Percentiles rank a stretch among this genome's conserved stretches.
These are phyloP conservation scores for Incurvaria masculella DNA, from an alignment of 2,888 invertebrate species.

Conservation along the genomic window DNA sequence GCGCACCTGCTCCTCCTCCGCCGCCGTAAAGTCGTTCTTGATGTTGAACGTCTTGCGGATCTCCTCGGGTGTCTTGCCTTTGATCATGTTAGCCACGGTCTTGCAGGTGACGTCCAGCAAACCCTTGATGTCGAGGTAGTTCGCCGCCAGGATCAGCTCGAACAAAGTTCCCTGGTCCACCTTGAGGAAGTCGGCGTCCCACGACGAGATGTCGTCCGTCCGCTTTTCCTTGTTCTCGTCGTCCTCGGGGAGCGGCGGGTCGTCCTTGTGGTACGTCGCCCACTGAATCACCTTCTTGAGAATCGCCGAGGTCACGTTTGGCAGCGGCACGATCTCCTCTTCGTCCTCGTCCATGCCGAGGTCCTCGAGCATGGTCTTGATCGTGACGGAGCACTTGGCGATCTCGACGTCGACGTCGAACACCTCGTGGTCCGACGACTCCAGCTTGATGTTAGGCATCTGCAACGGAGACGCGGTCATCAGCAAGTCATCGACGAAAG, in stretches of 20 bases:
- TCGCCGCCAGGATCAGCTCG: conserved; percentile 94
- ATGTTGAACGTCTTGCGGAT: conserved; percentile 97
- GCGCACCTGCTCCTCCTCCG: conserved; percentile 97
- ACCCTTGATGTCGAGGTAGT: conserved; percentile 95
- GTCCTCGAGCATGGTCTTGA: conserved; percentile 98
- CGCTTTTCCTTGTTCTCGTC: conserved; percentile 97
- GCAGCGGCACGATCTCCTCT: conserved; percentile 93
- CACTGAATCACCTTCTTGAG: conserved; percentile 91
- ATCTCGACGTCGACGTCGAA: conserved; percentile 97
- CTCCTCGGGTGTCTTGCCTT: conserved; percentile 97
- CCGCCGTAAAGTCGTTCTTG: conserved; percentile 93
- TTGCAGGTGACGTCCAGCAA: conserved; percentile 97
- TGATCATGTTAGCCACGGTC: conserved; percentile 98
- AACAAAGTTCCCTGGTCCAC: conserved; percentile 97
- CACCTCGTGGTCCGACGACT: conserved; percentile 92
- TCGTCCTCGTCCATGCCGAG: conserved; percentile 89
- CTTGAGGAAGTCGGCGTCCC: conserved; percentile 99
- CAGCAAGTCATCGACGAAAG: neutral
- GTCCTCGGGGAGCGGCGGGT: conserved; percentile 93
- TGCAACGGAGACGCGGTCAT: conserved; percentile 28
- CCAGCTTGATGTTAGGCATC: conserved; percentile 94
- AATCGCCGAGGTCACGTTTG: conserved; percentile 97
- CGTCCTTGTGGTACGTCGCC: conserved; percentile 94
- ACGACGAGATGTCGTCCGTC: conserved; percentile 98
- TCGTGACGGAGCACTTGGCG: conserved; percentile 96